Base-by-base conservation (phyloP, 2,113 vertebrate species). In the Dicaeum eximium region DNA sequence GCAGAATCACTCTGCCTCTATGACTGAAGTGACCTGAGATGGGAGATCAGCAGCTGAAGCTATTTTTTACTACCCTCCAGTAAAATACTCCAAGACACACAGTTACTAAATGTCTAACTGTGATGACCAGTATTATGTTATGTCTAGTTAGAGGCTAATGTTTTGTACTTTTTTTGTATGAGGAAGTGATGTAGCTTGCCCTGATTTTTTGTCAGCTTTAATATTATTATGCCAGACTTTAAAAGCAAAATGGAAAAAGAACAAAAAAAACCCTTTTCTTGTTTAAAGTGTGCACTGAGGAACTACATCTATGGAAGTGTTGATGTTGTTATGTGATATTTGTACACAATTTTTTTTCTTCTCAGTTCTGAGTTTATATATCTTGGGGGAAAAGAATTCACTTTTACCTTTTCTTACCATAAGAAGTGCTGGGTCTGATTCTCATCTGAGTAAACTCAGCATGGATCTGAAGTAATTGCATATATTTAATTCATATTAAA, bases 101-200 rank as follows among this genome's bases (percentile, higher is more conserved):
- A 99, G 99, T 98, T 98, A 98, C 97, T 98, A 90, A 94, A 97
- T 98, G 97, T 98, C 97, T 97, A 97, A 98, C 97, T 98, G 98
- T 98, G 98, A 98, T 96, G 95, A 98, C 97, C 98, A 98, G 98
- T 99, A 98, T 98, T 98, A 98, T 98, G 98, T 99, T 98, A 97
- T 98, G 98, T 98, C 98, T 98, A 98, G 98, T 99, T 99, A 99
- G 98, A 99, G 95, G 98, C 98, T 96, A 97, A 98, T 99, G 99
- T 99, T 99, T 98, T 98, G 99, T 99, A 99, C 98, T 98, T 99
- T 99, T 98, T 98, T 99, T 99, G 99, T 99, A 99, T 98, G 98
- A 99, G 98, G 97, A 98, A 99, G 98, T 99, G 99, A 98, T 98
- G 99, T 99, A 99, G 99, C 98, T 98, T 98, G 98, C 97, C 98